These are phyloP conservation scores for Agrypnus murinus DNA, from an alignment of 2,888 invertebrate genomes.

Conservation along the genomic window DNA sequence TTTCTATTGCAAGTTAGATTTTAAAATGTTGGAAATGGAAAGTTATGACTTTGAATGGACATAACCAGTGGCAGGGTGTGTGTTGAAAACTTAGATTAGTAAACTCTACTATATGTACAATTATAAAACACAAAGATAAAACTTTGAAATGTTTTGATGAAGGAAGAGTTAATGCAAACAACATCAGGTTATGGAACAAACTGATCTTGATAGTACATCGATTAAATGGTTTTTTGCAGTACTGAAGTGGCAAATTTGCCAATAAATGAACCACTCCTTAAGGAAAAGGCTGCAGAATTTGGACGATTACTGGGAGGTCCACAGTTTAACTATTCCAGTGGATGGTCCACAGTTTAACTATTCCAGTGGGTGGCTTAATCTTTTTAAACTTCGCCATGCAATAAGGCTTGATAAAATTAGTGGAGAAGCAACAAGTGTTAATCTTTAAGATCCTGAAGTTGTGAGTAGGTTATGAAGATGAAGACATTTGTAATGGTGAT, in stretches of 20 bases:
- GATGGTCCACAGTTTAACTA: too few species aligned
- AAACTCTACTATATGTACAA: not conserved
- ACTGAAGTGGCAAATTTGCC: not conserved
- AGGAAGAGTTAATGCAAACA: not conserved
- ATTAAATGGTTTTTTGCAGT: not conserved
- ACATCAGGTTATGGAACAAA: not conserved
- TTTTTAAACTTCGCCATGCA: not conserved
- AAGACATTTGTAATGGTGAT: not conserved
- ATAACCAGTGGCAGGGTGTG: not conserved
- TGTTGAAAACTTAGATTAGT: not conserved
- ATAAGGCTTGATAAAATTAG: not conserved
- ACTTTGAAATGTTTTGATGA: too few species aligned
- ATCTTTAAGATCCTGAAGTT: not conserved
- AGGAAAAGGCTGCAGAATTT: not conserved
- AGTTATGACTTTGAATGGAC: not conserved
- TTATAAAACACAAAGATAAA: not conserved
- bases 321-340: too few species aligned
- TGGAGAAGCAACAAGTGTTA: not conserved
- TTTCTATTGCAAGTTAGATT: conserved; percentile 1
- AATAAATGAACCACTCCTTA: not conserved
- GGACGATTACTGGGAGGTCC: too few species aligned
- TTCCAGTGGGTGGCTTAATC: not conserved
- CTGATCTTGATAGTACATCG: not conserved
- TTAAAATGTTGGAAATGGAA: not conserved
- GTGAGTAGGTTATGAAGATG: not conserved